Evolutionary conservation across 2,797 vertebrate genomes (phyloP).

Genomic region (Platalea minor): DNA sequence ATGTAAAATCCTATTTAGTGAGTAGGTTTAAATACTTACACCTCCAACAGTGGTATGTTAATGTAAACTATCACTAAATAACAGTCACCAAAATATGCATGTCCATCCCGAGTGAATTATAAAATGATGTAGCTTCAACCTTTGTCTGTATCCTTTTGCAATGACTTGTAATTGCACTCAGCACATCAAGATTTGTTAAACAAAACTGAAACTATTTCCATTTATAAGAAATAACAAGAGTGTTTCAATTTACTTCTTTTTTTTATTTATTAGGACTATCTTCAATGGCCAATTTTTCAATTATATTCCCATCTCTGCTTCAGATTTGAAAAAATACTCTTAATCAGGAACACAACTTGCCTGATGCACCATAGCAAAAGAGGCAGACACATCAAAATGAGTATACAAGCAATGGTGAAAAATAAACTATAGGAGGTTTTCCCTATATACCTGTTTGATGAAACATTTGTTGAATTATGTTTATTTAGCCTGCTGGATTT

Average conservation of each 20-base stretch:
- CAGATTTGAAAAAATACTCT: background rate
- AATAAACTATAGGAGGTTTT: background rate
- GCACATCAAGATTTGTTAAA: background rate
- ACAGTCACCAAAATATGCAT: background rate
- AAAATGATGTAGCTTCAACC: background rate
- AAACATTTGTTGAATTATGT: conserved; percentile 26
- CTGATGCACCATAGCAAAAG: background rate
- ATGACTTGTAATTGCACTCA: background rate
- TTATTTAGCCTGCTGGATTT: conserved; percentile 44
- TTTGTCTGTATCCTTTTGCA: background rate
- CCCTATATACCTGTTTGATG: background rate
- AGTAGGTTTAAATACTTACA: background rate
- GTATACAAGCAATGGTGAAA: background rate
- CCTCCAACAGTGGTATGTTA: background rate
- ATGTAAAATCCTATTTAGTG: background rate
- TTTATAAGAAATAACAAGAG: background rate
- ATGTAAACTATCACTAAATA: background rate
- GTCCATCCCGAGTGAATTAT: background rate
- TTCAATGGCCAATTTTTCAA: background rate
- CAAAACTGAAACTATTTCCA: background rate
- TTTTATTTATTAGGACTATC: background rate
- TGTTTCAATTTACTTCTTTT: background rate
- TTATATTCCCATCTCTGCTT: background rate
- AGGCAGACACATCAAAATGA: background rate
- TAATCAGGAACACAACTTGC: background rate